Conservation (phyloP, 1,140 invertebrate genomes). For the Dysdera silvatica region DNA sequence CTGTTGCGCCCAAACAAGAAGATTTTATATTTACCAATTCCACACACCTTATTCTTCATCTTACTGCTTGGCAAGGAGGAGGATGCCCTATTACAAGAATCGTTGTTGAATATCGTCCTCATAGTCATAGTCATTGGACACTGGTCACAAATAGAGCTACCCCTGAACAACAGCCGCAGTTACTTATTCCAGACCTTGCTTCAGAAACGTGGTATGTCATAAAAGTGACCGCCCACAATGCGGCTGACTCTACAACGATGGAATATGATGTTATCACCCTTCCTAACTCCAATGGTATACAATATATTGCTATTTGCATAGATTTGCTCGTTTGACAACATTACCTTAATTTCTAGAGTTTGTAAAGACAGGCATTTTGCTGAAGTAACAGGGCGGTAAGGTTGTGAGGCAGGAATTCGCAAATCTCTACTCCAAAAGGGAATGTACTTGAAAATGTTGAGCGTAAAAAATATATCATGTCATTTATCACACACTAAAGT, state of each 20-base stretch:
- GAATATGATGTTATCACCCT: conserved; percentile 32
- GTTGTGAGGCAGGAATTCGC: background rate
- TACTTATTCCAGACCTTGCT: conserved; percentile 41
- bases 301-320: background rate
- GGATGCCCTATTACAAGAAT: conserved; percentile 69
- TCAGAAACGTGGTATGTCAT: conserved; percentile 46
- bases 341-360: too few relatives aligned
- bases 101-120: conserved; percentile 61
- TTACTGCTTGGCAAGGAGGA: conserved; percentile 63
- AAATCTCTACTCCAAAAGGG: background rate
- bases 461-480: too few relatives aligned
- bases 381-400: background rate
- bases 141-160: conserved; percentile 10
- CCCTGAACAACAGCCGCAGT: conserved; percentile 37
- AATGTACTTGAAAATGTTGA: background rate
- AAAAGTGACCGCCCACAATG: conserved; percentile 44
- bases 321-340: too few relatives aligned
- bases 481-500: too few relatives aligned
- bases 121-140: conserved; percentile 27
- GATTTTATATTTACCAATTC: conserved; percentile 57
- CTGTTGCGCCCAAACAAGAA: conserved; percentile 56
- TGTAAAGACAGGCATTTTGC: background rate
- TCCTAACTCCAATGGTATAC: conserved; percentile 11
- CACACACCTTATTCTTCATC: conserved; percentile 60
- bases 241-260: conserved; percentile 42